phyloP scores from a whole-genome alignment of 1,140 invertebrate genomes.

The Micrasema minimum region DNA sequence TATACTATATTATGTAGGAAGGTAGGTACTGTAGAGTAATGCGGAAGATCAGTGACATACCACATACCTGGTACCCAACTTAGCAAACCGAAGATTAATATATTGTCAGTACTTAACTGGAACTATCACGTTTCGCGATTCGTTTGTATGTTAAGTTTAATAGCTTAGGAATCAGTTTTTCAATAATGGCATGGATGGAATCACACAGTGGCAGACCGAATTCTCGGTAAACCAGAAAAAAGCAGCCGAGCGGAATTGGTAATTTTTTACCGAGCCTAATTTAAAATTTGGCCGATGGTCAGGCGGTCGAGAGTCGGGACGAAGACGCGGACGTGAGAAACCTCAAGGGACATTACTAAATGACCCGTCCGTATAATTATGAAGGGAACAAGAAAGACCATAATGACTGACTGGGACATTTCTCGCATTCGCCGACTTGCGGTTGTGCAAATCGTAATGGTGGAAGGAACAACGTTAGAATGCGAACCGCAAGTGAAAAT shows the following conservation, averaged over 20 bases:
- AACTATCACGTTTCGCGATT: too few relatives aligned
- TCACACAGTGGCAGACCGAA: constrained; percentile 1
- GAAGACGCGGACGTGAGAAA: constrained; percentile 11
- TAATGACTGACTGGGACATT: constrained; percentile 9
- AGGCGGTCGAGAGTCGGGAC: not conserved
- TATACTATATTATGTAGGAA: too few relatives aligned
- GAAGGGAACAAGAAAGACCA: constrained; percentile 1
- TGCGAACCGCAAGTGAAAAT: not conserved
- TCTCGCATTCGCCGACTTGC: constrained; percentile 23
- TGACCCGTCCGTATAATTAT: constrained; percentile 30
- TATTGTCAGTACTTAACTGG: too few relatives aligned
- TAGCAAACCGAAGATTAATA: too few relatives aligned
- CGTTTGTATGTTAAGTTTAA: too few relatives aligned
- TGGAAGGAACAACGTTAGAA: not conserved
- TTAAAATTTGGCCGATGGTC: constrained; percentile 16
- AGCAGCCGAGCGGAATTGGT: not conserved
- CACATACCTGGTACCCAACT: too few relatives aligned
- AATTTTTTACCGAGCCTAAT: constrained; percentile 22
- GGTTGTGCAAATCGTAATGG: constrained; percentile 11
- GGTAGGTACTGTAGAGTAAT: too few relatives aligned
- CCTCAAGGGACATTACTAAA: constrained; percentile 25
- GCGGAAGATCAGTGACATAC: too few relatives aligned
- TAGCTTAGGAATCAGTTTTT: not conserved
- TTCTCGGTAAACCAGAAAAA: constrained; percentile 6
- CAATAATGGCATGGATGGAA: not conserved